Evolutionary conservation across 2,888 invertebrate genomes (phyloP), one percentile per base, ranked within the genome.

Genomic region (Pristionchus japonicus): DNA sequence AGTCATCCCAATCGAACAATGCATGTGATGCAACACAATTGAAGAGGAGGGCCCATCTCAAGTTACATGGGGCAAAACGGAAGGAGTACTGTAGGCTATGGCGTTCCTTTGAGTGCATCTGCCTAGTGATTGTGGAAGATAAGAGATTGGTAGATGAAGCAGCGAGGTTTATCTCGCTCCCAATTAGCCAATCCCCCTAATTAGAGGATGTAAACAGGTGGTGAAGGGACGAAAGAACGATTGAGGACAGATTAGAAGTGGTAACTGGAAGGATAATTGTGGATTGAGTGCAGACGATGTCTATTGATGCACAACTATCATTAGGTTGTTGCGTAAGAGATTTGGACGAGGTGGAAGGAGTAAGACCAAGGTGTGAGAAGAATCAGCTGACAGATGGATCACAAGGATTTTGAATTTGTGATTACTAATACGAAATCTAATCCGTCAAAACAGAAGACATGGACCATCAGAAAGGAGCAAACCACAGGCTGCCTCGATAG

Each of bases 321-420:
- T 84, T 43, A 57, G 34, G 13, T 20, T 13, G 34, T 43, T 61
- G 47, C 43, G 67, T 34, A 85, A 67, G 85, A n/a, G 52, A 85
- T 85, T 43, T 31, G 15, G 23, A n/a, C 15, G n/a, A 34, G n/a
- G 43, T n/a, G 86, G 47, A 13, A 67, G 47, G 86, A 67, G 23
- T 43, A 52, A 83, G 49, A 67, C 43, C 43, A n/a, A 34, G n/a
- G 67, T n/a, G 86, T n/a, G 86, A 64, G 52, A 70, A 52, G 9
- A 37, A 15, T n/a, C n/a, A 57, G 64, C 37, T 37, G 70, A 86
- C 49, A 86, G 86, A 86, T 47, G 86, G 86, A 64, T n/a, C n/a
- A n/a, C n/a, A n/a, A n/a, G n/a, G n/a, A n/a, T n/a, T n/a, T n/a
- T n/a, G n/a, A n/a, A n/a, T n/a, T n/a, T n/a, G n/a, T n/a, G n/a